Conservation (phyloP, 1,140 invertebrate genomes). For the Rhizoglyphus robini region DNA sequence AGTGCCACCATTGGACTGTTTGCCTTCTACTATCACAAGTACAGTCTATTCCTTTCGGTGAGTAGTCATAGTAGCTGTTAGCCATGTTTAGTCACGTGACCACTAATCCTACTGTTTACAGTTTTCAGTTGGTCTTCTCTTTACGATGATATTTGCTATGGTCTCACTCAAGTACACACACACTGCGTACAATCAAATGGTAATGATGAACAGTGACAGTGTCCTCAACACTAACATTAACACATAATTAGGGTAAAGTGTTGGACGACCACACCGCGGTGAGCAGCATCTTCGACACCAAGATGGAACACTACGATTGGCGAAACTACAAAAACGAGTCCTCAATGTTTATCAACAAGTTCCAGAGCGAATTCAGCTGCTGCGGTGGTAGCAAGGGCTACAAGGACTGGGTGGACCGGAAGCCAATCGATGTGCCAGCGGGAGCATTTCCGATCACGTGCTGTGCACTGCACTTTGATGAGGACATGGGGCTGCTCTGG, state of each 20-base stretch:
- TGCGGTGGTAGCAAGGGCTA: not conserved
- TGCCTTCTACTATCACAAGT: not conserved
- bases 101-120: not conserved
- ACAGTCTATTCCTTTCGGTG: not conserved
- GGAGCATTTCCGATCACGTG: not conserved
- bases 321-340: not conserved
- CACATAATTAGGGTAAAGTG: not conserved
- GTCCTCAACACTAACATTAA: not conserved
- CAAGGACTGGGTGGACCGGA: not conserved
- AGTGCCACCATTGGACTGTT: not conserved
- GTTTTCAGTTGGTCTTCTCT: not conserved
- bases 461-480: not conserved
- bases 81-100: not conserved
- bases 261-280: not conserved
- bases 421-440: not conserved
- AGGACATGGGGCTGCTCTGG: not conserved
- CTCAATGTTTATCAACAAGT: not conserved
- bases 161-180: not conserved
- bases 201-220: not conserved
- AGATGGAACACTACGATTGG: slow-evolving; percentile 2
- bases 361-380: slow-evolving; percentile 1
- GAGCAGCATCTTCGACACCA: not conserved
- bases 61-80: not conserved
- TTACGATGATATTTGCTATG: not conserved
- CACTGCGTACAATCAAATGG: not conserved